These are phyloP conservation scores for Ailurus styani DNA, from an alignment of 2,113 vertebrate species.

Conservation along the genomic window DNA sequence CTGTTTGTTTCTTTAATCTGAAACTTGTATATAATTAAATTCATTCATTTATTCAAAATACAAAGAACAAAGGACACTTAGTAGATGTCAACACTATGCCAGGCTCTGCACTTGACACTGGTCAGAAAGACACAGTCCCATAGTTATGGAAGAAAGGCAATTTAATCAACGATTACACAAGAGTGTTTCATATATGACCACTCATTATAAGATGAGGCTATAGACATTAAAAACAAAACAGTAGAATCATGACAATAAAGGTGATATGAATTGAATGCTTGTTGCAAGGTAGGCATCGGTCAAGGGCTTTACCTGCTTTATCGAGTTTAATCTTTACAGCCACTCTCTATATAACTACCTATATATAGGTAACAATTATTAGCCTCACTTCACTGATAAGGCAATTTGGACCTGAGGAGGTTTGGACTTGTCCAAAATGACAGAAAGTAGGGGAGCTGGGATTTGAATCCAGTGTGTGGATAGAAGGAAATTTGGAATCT, in stretches of 20 bases:
- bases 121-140: neutral
- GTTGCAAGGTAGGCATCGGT: neutral
- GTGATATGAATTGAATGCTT: neutral
- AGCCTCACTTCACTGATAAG: neutral
- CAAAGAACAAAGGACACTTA: neutral
- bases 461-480: neutral
- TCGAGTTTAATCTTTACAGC: neutral
- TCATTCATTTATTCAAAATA: neutral
- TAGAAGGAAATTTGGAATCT: neutral
- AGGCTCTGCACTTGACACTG: neutral
- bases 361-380: neutral
- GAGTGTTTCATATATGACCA: neutral
- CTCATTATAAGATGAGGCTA: neutral
- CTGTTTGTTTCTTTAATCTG: neutral
- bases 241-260: neutral
- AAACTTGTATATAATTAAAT: neutral
- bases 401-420: neutral
- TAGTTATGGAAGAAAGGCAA: neutral
- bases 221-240: neutral
- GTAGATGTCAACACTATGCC: neutral
- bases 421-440: neutral
- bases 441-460: neutral
- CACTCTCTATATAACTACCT: neutral
- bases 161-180: neutral
- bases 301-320: neutral